Evolutionary conservation across 2,888 invertebrate genomes (phyloP).

Genomic region (Orchesellides sinensis): DNA sequence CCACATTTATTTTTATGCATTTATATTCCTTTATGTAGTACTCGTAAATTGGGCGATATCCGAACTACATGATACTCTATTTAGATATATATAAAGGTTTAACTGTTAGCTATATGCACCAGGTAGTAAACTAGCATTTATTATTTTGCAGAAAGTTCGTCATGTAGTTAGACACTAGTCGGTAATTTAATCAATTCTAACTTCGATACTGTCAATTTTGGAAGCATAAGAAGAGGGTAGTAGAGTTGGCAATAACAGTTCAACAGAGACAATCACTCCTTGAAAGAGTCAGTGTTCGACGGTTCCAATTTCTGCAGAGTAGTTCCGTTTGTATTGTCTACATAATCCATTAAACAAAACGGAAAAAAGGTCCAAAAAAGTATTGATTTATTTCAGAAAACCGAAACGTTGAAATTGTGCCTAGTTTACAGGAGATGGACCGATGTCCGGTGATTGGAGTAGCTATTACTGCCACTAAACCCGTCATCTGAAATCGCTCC

Average conservation of each 20-base stretch:
- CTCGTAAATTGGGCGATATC: too few relatives aligned
- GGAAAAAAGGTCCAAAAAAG: background rate
- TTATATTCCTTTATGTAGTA: too few relatives aligned
- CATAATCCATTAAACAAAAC: background rate
- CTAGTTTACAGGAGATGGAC: conserved; percentile 51
- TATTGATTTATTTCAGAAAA: background rate
- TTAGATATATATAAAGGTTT: too few relatives aligned
- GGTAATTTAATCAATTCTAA: conserved; percentile 1
- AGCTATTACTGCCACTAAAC: conserved; percentile 37
- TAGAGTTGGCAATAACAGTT: conserved; percentile 30
- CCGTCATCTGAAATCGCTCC: conserved; percentile 66
- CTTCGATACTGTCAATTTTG: conserved; percentile 43
- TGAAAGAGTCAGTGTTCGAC: background rate
- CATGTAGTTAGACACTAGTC: too few relatives aligned
- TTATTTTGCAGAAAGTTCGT: too few relatives aligned
- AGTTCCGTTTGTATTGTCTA: background rate
- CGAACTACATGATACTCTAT: too few relatives aligned
- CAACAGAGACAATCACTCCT: background rate
- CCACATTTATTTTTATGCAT: too few relatives aligned
- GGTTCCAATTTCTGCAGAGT: background rate
- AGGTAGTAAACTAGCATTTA: too few relatives aligned
- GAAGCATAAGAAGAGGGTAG: conserved; percentile 52
- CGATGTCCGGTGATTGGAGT: conserved; percentile 42
- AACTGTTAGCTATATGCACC: too few relatives aligned
- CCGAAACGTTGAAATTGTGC: background rate